These are phyloP conservation scores for Emys orbicularis DNA, from an alignment of 2,797 vertebrate species.

Conservation along the genomic window DNA sequence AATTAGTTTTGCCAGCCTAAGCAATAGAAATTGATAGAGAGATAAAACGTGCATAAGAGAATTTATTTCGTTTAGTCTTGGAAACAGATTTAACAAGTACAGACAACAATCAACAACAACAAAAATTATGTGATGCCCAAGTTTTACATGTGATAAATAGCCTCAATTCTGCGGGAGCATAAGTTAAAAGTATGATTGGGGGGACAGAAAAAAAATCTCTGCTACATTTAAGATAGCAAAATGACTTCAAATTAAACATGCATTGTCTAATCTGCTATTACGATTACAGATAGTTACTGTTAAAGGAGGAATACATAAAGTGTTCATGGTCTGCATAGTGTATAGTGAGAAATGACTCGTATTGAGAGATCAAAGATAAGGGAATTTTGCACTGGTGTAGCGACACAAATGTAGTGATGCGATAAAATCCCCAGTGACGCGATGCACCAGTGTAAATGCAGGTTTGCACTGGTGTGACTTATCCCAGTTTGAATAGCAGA, in stretches of 20 bases:
- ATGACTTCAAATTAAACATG: neutral
- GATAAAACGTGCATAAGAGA: neutral
- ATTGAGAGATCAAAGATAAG: neutral
- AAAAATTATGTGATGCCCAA: neutral
- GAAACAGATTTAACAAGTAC: neutral
- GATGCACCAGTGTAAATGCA: neutral
- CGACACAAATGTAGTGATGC: neutral
- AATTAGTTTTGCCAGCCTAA: constrained; percentile 1
- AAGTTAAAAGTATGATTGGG: neutral
- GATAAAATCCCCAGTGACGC: neutral
- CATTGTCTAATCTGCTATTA: neutral
- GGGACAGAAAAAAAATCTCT: neutral
- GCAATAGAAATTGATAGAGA: neutral
- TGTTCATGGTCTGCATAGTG: neutral
- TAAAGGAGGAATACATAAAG: constrained; percentile 35
- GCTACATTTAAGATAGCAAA: neutral
- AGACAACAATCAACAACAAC: neutral
- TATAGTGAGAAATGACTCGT: neutral
- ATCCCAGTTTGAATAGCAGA: neutral
- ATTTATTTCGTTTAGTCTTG: neutral
- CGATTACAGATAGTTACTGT: neutral
- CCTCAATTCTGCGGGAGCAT: neutral
- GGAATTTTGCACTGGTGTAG: neutral
- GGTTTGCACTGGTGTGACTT: accelerated
- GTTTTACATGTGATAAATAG: neutral